Evolutionary conservation across 2,113 vertebrate genomes (phyloP).

Genomic region (Platysternon megacephalum): DNA sequence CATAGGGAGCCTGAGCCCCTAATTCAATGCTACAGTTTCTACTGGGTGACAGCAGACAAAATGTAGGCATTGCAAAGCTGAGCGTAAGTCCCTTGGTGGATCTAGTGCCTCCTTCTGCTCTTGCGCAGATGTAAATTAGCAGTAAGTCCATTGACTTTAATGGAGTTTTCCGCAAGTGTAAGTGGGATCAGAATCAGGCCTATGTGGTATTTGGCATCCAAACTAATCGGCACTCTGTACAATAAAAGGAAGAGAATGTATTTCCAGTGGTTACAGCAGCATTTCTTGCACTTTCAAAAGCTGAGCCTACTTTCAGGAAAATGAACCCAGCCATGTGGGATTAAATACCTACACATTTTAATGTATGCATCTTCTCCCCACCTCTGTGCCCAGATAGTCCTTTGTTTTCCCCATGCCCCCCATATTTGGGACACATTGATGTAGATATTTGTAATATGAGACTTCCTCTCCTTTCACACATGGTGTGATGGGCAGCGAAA

Average conservation of each 20-base stretch:
- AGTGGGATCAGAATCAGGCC: neutral
- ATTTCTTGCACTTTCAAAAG: neutral
- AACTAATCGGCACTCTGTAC: neutral
- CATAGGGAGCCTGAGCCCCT: no score
- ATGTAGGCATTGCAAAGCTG: no score
- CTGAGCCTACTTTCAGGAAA: accelerated
- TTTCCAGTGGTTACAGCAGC: neutral
- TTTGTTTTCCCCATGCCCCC: neutral
- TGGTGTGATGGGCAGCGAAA: neutral
- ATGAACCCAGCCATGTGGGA: neutral
- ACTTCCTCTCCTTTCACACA: neutral
- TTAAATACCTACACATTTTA: neutral
- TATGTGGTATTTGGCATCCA: neutral
- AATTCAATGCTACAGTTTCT: no score
- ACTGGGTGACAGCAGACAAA: no score
- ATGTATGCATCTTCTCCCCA: neutral
- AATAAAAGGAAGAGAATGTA: neutral
- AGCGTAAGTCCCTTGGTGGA: no score
- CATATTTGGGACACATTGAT: neutral
- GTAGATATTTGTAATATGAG: neutral
- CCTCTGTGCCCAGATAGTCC: neutral
- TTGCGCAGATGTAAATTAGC: neutral
- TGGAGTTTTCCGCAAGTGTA: neutral
- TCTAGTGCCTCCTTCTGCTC: neutral
- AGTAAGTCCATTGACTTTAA: neutral